Evolutionary conservation across 2,113 vertebrate species (phyloP).

Genomic region (Phoxinus phoxinus): DNA sequence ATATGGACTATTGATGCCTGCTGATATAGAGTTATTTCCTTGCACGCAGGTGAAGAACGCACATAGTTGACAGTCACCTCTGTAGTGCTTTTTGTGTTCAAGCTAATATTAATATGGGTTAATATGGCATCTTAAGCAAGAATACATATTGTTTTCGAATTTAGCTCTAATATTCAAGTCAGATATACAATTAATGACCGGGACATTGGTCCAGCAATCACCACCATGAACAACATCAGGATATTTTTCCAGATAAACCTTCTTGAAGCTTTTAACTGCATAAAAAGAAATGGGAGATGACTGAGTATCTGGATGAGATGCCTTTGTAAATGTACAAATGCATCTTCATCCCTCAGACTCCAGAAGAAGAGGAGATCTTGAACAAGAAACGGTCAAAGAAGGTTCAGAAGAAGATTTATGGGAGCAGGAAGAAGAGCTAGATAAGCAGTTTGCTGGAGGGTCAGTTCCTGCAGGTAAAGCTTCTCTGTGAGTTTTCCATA

Average conservation of each 20-base stretch:
- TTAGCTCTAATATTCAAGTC: neutral
- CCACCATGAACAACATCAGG: neutral
- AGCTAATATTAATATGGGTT: neutral
- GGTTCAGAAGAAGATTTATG: constrained; percentile 95
- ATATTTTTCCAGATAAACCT: neutral
- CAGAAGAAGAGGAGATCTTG: constrained; percentile 94
- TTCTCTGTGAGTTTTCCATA: constrained; percentile 86
- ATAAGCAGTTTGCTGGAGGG: constrained; percentile 92
- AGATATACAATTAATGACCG: neutral
- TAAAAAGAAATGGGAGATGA: constrained; percentile 69
- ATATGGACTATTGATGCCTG: too few relatives aligned
- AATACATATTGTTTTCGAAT: neutral
- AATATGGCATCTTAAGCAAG: neutral
- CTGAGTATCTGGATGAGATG: neutral
- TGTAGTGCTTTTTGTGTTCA: too few relatives aligned
- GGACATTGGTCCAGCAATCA: neutral
- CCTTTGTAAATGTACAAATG: neutral
- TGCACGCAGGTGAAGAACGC: too few relatives aligned
- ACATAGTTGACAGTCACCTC: too few relatives aligned
- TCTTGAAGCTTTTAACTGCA: constrained; percentile 70
- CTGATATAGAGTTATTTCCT: too few relatives aligned
- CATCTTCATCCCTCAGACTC: constrained; percentile 77
- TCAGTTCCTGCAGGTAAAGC: constrained; percentile 95
- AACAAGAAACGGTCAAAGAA: constrained; percentile 98
- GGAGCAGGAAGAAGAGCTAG: constrained; percentile 91